Conservation (phyloP, 2,113 vertebrate genomes). For the Chloropsis hardwickii region DNA sequence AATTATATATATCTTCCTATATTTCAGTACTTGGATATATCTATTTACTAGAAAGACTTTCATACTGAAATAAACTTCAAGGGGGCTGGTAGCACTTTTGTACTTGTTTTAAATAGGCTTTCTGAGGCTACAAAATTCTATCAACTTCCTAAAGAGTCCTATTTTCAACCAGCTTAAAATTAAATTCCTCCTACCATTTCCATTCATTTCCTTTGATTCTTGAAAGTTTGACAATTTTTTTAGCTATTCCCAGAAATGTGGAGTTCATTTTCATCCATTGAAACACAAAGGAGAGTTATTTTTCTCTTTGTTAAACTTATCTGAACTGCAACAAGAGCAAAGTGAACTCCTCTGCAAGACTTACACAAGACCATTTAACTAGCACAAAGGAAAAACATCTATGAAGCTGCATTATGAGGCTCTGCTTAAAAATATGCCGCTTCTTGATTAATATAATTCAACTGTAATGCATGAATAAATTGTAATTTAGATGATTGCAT, state of each 20-base stretch:
- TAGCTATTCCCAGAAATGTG: neutral
- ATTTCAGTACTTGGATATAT: neutral
- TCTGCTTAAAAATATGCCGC: constrained; percentile 24
- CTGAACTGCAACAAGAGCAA: constrained; percentile 9
- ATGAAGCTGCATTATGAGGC: neutral
- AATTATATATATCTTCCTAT: neutral
- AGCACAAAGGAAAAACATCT: neutral
- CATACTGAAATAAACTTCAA: neutral
- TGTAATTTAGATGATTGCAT: constrained; percentile 45
- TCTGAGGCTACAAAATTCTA: neutral
- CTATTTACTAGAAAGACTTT: neutral
- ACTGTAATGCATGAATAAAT: constrained; percentile 49
- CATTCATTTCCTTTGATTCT: neutral
- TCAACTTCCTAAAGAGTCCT: neutral
- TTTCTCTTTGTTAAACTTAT: constrained; percentile 31
- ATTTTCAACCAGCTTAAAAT: neutral
- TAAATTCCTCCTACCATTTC: neutral
- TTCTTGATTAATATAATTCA: constrained; percentile 55
- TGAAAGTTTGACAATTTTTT: neutral
- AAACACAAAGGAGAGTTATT: neutral
- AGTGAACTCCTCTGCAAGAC: neutral
- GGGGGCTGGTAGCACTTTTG: neutral
- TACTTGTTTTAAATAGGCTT: neutral
- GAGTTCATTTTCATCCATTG: neutral
- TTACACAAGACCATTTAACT: constrained; percentile 7